Evolutionary conservation across 2,888 invertebrate species (phyloP).

Genomic region (Thecophora atra): DNA sequence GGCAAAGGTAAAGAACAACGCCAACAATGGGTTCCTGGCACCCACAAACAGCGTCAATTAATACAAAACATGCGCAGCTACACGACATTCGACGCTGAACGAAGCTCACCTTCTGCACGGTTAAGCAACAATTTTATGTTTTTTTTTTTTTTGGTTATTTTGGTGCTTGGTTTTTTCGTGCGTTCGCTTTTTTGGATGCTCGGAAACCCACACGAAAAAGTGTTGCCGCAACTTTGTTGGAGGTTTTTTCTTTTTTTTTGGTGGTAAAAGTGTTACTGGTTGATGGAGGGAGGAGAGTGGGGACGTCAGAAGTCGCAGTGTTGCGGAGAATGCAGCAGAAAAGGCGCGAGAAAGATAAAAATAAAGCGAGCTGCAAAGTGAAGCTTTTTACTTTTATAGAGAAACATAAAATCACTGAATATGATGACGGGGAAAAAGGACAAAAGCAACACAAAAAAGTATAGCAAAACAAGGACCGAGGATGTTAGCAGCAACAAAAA

Average conservation of each 20-base stretch:
- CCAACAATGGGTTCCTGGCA: background rate
- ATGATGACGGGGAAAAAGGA: background rate
- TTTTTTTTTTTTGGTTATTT: background rate
- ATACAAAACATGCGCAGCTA: background rate
- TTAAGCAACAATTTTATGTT: background rate
- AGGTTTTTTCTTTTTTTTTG: too few relatives aligned
- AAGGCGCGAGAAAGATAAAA: background rate
- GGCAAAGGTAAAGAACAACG: too few relatives aligned
- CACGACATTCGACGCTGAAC: too few relatives aligned
- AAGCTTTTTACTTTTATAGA: background rate
- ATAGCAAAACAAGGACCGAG: background rate
- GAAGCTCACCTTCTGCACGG: too few relatives aligned
- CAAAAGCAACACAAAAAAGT: background rate
- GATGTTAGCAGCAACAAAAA: conserved; percentile 11
- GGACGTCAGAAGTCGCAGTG: too few relatives aligned
- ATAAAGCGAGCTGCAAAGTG: background rate
- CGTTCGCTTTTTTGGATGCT: background rate
- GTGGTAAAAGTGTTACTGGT: too few relatives aligned
- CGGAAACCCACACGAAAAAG: background rate
- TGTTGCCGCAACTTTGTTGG: too few relatives aligned
- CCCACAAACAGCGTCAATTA: background rate
- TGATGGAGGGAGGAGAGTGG: background rate
- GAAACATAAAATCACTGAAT: background rate
- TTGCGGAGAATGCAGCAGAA: background rate
- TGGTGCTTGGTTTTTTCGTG: background rate